Evolutionary conservation across 2,888 invertebrate genomes (phyloP).

Genomic region (Ormyrus thymus): DNA sequence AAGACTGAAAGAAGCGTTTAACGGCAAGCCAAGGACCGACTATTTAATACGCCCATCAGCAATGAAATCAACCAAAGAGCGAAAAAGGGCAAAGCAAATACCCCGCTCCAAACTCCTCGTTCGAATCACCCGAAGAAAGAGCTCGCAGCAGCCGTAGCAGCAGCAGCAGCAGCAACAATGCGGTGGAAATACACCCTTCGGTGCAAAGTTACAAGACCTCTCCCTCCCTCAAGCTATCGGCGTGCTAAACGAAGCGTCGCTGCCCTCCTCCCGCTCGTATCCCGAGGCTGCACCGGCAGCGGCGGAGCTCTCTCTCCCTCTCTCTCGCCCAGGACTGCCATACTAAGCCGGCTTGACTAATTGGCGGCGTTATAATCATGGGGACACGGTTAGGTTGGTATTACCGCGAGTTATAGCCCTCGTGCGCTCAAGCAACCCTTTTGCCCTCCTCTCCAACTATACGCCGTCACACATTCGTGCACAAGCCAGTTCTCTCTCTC

Average conservation of each 20-base stretch:
- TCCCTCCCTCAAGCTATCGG: slow-evolving; percentile 1
- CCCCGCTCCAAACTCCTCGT: too few relatives aligned
- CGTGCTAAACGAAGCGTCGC: slow-evolving; percentile 43
- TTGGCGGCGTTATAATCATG: slow-evolving; percentile 75
- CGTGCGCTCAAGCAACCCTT: slow-evolving; percentile 58
- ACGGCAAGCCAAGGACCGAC: too few relatives aligned
- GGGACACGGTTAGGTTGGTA: slow-evolving; percentile 75
- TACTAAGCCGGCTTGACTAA: slow-evolving; percentile 75
- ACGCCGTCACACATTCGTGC: slow-evolving; percentile 61
- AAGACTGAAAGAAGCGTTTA: neutral
- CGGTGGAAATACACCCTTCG: too few relatives aligned
- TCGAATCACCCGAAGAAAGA: too few relatives aligned
- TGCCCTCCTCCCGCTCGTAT: neutral
- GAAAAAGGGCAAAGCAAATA: too few relatives aligned
- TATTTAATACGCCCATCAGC: too few relatives aligned
- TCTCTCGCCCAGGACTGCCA: slow-evolving; percentile 59
- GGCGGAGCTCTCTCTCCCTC: neutral
- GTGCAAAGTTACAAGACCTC: slow-evolving; percentile 1
- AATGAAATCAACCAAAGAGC: too few relatives aligned
- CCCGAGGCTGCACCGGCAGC: slow-evolving; percentile 2
- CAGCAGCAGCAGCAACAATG: too few relatives aligned
- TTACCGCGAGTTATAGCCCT: slow-evolving; percentile 74
- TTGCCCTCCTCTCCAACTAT: slow-evolving; percentile 57
- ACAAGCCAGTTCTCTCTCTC: slow-evolving; percentile 54
- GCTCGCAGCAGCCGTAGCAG: too few relatives aligned